These are phyloP conservation scores for Leptinotarsa peninsularis DNA, from an alignment of 2,888 invertebrate species.

Conservation along the genomic window DNA sequence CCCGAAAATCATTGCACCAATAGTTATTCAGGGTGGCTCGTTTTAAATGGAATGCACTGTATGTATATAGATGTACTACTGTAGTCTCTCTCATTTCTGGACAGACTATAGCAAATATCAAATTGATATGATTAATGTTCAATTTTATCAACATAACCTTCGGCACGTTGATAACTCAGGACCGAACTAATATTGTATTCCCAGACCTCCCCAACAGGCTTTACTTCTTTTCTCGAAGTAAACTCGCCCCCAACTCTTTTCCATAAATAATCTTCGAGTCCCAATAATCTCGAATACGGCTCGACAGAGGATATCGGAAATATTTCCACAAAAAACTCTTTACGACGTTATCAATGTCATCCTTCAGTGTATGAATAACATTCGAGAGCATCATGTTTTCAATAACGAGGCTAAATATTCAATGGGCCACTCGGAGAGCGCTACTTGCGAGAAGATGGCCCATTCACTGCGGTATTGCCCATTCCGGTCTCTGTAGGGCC, in stretches of 20 bases:
- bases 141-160: too few relatives aligned
- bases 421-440: slow-evolving; percentile 63
- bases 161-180: too few relatives aligned
- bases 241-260: neutral
- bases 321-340: slow-evolving; percentile 43
- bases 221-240: neutral
- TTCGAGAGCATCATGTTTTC: slow-evolving; percentile 63
- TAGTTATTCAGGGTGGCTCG: too few relatives aligned
- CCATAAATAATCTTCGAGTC: neutral
- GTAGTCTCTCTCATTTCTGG: too few relatives aligned
- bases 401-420: slow-evolving; percentile 66
- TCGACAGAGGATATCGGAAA: slow-evolving; percentile 17
- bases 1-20: too few relatives aligned
- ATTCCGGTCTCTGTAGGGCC: slow-evolving; percentile 64
- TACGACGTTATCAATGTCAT: slow-evolving; percentile 60
- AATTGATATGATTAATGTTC: too few relatives aligned
- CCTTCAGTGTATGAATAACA: slow-evolving; percentile 61
- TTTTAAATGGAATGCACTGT: too few relatives aligned
- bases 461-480: slow-evolving; percentile 63
- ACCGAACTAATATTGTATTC: slow-evolving; percentile 19
- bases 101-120: too few relatives aligned
- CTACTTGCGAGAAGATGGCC: slow-evolving; percentile 63
- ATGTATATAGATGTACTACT: too few relatives aligned
- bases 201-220: neutral
- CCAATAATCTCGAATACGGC: slow-evolving; percentile 16